Conservation (phyloP, 2,888 invertebrate species). For the Zelleria hepariella region DNA sequence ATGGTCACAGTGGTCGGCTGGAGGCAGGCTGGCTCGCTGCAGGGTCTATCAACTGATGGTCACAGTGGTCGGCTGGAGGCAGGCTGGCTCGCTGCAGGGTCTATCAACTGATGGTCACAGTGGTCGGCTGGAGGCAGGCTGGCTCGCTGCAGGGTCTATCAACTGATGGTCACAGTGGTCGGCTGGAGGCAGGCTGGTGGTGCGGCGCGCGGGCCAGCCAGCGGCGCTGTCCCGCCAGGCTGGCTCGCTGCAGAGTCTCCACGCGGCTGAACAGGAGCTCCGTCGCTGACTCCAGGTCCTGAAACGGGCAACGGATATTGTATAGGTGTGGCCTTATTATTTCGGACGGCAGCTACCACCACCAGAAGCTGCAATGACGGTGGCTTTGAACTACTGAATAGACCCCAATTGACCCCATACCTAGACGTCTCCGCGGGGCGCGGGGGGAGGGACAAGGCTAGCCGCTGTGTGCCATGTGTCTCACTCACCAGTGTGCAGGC, state of each 20-base stretch:
- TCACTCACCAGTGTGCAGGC: not conserved
- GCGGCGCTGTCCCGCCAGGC: constrained; percentile 30
- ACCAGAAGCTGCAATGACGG: too few relatives aligned
- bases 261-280: constrained; percentile 35
- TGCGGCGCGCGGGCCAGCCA: constrained; percentile 25
- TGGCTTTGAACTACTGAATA: too few relatives aligned
- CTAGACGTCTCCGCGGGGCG: not conserved
- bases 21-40: too few relatives aligned
- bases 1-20: too few relatives aligned
- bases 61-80: too few relatives aligned
- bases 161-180: not conserved
- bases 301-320: not conserved
- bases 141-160: too few relatives aligned
- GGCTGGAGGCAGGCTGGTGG: not conserved
- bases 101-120: too few relatives aligned
- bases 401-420: not conserved
- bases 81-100: too few relatives aligned
- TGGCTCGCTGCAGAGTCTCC: constrained; percentile 32
- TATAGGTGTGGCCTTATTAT: too few relatives aligned
- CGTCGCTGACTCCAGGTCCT: constrained; percentile 17
- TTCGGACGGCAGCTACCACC: too few relatives aligned
- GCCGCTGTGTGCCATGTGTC: not conserved
- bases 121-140: too few relatives aligned
- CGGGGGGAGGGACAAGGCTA: not conserved
- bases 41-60: too few relatives aligned